Base-by-base conservation (phyloP, 2,113 vertebrate species). In the Scomber scombrus region DNA sequence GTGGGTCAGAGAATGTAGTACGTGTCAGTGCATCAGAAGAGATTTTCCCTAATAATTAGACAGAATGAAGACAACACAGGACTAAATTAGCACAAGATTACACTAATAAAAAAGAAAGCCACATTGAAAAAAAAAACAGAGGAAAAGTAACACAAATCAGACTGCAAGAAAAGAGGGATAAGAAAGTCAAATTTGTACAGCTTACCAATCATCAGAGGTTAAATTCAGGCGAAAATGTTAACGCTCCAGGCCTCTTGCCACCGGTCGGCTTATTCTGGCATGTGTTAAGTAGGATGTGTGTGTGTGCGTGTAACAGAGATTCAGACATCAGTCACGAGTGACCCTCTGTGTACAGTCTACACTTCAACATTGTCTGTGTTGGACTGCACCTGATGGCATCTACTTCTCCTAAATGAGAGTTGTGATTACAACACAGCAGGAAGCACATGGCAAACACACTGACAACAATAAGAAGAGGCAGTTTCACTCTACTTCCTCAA, bases 361-460 rank as follows among this genome's bases (percentile, higher is more conserved):
- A 11, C 46, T 67, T 60, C 66, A 57, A 55, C 58, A 46, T 15
- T 10, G 71, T 29, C 67, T 46, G 52, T 52, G 66, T 84, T 54
- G 14, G 1, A 21, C 49, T 55, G 74, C 52, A 70, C 56, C 56
- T 13, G 2, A 11, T 51, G 63, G 68, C 56, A 5, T 63, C 55
- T 11, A 77, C 85, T 85, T 86, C 81, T 84, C 70, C 84, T 76
- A 74, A 83, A 86, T 51, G 73, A 74, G 34, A 65, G 60, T 57
- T 74, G 71, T 31, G 77, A 86, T 86, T 87, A 78, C 78, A 71
- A 84, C 81, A 92, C 70, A 73, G 71, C 71, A 85, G 90, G 78
- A 87, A 85, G 51, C 71, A 64, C 67, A 76, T 81, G 73, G 50
- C n/a, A 70, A 84, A 75, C 11, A 23, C 56, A 29, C 31, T 15